A percentile compares a stretch with the other conserved stretches of the same genome.
These are phyloP conservation scores for Drosophila arawakana DNA, from an alignment of 1,140 invertebrate species.

Conservation along the genomic window DNA sequence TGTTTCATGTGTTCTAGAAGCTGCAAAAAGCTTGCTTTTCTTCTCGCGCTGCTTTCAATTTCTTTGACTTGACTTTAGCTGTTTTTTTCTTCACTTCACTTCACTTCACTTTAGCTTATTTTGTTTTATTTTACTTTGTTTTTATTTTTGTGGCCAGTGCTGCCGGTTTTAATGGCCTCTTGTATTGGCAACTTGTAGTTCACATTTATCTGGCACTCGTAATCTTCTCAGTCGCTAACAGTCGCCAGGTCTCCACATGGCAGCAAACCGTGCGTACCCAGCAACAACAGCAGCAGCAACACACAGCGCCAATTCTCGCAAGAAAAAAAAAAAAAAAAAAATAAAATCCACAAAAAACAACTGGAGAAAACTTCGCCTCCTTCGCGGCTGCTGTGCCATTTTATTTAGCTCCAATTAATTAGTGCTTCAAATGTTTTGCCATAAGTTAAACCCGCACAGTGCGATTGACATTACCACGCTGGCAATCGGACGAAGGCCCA, in stretches of 20 bases:
- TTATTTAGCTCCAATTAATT: constrained; percentile 85
- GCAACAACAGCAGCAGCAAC: constrained; percentile 33
- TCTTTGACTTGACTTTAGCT: constrained; percentile 46
- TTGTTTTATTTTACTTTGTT: constrained; percentile 13
- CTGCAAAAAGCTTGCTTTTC: constrained; percentile 31
- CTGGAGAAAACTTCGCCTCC: constrained; percentile 20
- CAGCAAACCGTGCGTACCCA: constrained; percentile 64
- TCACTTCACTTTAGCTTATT: constrained; percentile 15
- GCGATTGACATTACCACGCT: constrained; percentile 81
- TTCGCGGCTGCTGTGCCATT: constrained; percentile 76
- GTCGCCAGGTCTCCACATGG: constrained; percentile 30
- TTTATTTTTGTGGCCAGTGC: constrained; percentile 49
- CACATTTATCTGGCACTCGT: constrained; percentile 81
- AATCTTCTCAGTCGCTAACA: constrained; percentile 63
- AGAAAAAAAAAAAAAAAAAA: constrained; percentile 55
- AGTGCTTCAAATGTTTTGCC: constrained; percentile 84
- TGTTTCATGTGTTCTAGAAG: constrained; percentile 29
- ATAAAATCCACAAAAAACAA: constrained; percentile 34
- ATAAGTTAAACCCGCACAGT: constrained; percentile 84
- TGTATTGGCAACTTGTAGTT: constrained; percentile 84
- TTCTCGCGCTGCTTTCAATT: constrained; percentile 64
- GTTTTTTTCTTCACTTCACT: constrained; percentile 27
- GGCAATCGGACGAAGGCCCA: constrained; percentile 59
- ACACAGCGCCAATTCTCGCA: constrained; percentile 36
- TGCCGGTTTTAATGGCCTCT: constrained; percentile 78